These are phyloP conservation scores for Portevinia maculata DNA, from an alignment of 2,888 invertebrate genomes.

Conservation along the genomic window DNA sequence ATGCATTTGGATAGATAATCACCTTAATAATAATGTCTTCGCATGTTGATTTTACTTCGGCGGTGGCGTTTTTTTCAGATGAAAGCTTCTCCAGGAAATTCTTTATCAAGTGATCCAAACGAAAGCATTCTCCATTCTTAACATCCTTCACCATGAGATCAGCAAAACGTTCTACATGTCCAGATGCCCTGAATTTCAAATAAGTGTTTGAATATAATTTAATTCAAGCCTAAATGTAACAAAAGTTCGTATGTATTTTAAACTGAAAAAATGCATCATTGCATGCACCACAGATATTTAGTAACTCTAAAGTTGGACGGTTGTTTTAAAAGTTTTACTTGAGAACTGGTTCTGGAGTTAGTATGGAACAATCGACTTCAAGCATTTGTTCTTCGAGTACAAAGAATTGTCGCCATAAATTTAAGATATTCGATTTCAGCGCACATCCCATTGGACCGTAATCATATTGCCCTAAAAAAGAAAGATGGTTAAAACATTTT, in stretches of 20 bases:
- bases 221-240: too few relatives aligned
- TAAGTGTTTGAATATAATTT: not conserved
- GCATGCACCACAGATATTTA: too few relatives aligned
- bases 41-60: conserved; percentile 84
- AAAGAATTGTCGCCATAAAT: conserved; percentile 97
- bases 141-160: conserved; percentile 99
- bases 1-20: not conserved
- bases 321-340: conserved; percentile 84
- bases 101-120: conserved; percentile 98
- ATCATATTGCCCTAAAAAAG: conserved; percentile 91
- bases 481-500: not conserved
- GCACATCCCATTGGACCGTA: conserved; percentile 99
- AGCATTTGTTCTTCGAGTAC: conserved; percentile 99
- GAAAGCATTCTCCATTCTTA: conserved; percentile 98
- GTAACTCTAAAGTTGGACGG: too few relatives aligned
- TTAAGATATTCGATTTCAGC: conserved; percentile 96
- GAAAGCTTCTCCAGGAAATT: conserved; percentile 93
- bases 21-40: conserved; percentile 80
- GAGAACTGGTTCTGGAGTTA: conserved; percentile 98
- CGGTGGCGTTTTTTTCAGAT: conserved; percentile 91
- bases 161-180: conserved; percentile 99
- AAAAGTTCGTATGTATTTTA: too few relatives aligned
- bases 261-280: too few relatives aligned
- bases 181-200: conserved; percentile 89
- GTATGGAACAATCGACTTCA: conserved; percentile 98